Base-by-base conservation (phyloP, 2,797 vertebrate genomes). In the Sebastes elongatus region DNA sequence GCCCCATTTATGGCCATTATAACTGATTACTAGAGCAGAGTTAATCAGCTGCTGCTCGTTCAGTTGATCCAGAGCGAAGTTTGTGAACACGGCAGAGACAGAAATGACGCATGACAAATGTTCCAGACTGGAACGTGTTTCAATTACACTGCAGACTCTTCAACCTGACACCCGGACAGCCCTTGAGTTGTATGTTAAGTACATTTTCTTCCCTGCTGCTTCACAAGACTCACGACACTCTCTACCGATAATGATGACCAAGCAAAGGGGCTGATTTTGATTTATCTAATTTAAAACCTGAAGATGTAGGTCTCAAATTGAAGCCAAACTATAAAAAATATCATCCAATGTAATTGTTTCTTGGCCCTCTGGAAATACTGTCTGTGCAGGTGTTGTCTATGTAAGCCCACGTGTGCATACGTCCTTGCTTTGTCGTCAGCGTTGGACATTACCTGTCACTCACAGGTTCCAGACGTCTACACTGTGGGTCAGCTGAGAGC, bases 401-500 rank as follows among this genome's bases (percentile, higher is more conserved):
- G 20, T 30, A 35, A 16, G 18, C 35, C 28, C 2, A 18, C 1
- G 38, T 30, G 7, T 32, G 57, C 9, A 35, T 23, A 7, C 2
- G 0, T 25, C 46, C 23, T 66, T 14, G 27, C 32, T 30, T 14
- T 30, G 33, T 71, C 13, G 2, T 63, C 73, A 57, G 27, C 5
- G 23, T 18, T 35, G 65, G 38, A 67, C 35, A 27, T 80, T 49
- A 30, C 25, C 33, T 28, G 7, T 85, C 80, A 71, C 7, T 66
- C 10, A n/a, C 42, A 74, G 25, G 63, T 65, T 25, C 30, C 27
- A 74, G 42, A 67, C 55, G 6, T 76, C 25, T 59, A 18, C 9
- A 11, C 23, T 38, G 42, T 49, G 52, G 87, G 83, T 89, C 78
- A 82, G 69, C 61, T 60, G 78, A 75, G 81, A 35, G 66, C 85